phyloP scores from a whole-genome alignment of 2,797 vertebrate species.

The Adrianichthys oophorus region DNA sequence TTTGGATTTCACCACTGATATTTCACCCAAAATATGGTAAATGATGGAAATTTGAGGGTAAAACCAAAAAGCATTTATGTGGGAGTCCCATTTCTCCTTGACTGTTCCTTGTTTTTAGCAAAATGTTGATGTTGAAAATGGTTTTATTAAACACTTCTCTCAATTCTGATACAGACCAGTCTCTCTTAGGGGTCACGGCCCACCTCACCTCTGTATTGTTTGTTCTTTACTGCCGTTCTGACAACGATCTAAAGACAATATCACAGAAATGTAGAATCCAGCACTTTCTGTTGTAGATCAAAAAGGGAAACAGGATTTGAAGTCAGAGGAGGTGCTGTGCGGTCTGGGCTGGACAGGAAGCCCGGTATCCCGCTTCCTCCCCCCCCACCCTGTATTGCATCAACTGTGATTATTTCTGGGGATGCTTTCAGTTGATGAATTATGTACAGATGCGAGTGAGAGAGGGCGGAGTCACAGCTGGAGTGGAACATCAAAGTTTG shows the following conservation, averaged over 20 bases:
- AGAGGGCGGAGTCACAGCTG: slow-evolving; percentile 25
- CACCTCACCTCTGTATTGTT: slow-evolving; percentile 1
- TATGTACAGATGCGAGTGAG: slow-evolving; percentile 60
- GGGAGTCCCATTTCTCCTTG: neutral
- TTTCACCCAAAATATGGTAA: too few species aligned
- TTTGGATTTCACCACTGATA: too few species aligned
- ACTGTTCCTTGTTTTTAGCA: slow-evolving; percentile 8
- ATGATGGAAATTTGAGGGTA: too few species aligned
- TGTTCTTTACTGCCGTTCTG: neutral
- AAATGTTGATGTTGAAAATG: slow-evolving; percentile 18
- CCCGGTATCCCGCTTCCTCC: slow-evolving; percentile 50
- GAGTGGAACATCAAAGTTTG: slow-evolving; percentile 43
- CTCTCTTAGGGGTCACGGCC: slow-evolving; percentile 9
- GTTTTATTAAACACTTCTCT: slow-evolving; percentile 17
- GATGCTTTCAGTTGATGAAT: slow-evolving; percentile 59
- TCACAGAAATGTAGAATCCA: slow-evolving; percentile 9
- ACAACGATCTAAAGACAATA: neutral
- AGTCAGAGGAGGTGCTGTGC: slow-evolving; percentile 20
- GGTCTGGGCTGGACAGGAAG: slow-evolving; percentile 50
- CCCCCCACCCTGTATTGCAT: slow-evolving; percentile 52
- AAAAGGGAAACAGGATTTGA: slow-evolving; percentile 9
- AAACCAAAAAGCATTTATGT: too few species aligned
- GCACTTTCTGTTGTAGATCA: slow-evolving; percentile 1
- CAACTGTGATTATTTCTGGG: slow-evolving; percentile 58
- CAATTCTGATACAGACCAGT: slow-evolving; percentile 10